Evolutionary conservation across 1,140 invertebrate species (phyloP), one percentile per base, ranked within the genome.

Genomic region (Sitophilus oryzae): DNA sequence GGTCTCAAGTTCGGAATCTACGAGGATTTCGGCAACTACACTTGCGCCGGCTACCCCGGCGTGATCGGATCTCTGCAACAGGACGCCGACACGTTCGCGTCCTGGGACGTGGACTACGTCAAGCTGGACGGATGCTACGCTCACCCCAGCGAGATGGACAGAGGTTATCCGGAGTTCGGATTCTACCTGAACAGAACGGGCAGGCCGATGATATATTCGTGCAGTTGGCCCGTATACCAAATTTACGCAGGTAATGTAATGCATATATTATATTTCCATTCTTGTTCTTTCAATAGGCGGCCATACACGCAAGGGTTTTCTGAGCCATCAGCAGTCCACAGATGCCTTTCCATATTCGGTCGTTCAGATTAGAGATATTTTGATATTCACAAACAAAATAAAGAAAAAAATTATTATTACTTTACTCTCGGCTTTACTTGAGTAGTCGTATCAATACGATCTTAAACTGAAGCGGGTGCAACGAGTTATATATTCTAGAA

Each of bases 1-100:
- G 93, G 91, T 38, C 74, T 98, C 1, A 97, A 96, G 73, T 92
- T 98, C 68, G 96, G 95, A 15, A 96, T 98, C 55, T 98, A 98
- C 70, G 92, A 96, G 72, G 94, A 98, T 71, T 96, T 88, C 75
- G 96, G 96, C 2, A 93, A 88, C 61, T 87, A 87, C 66, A 98
- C 96, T 0, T 98, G 96, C 67, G 89, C 85, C 2, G 93, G 93
- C 5, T 98, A 95, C 73, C 95, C 95, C 11, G 96, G 95, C 34
- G 88, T 92, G 56, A 77, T 94, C 37, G 90, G 89, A 2, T 83
- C 91, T 74, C 77, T 96, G 64, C 78, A 91, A 65, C 77, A 76
- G 62, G 95, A 97, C 76, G 93, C 93, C 0, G 74, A 86, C 20
- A 91, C 89, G 1, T 98, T 98, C 77, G 93, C 91, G n/a, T 84